Evolutionary conservation across 1,140 invertebrate species (phyloP), one percentile per base, ranked within the genome.

Genomic region (Cardiocondyla obscurior): DNA sequence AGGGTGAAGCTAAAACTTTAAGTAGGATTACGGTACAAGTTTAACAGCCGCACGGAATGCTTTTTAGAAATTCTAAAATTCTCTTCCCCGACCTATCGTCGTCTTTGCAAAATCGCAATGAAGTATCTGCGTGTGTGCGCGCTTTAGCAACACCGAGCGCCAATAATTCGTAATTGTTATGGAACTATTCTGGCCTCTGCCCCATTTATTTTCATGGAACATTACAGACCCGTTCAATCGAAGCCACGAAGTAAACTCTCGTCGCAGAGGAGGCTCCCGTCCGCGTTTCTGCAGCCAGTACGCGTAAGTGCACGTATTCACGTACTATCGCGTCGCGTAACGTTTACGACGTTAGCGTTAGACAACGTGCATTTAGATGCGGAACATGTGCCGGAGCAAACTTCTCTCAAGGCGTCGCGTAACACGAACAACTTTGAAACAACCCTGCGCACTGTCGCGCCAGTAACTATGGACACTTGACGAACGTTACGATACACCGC

Each of bases 321-420:
- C 55, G 14, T 46, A 14, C 19, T 16, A 28, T 76, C 72, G 8
- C 72, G 12, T 64, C 72, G 22, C 42, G 72, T 76, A 76, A 76
- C n/a, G 57, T 46, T 14, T 62, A 49, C 39, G 39, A 76, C 28
- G n/a, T 76, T 76, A 76, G 33, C 57, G 28, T 64, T 64, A 39
- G 12, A 76, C 28, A 30, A 60, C 16, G 72, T 12, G n/a, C 39
- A 64, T 76, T 60, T 76, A 36, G 72, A 64, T 76, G 57, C 55
- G 42, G 25, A 76, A 76, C 57, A 76, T 76, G 72, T 30, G 72
- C 51, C 51, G 42, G 19, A 30, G 70, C 57, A 76, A 76, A 76
- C 72, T 76, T 76, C 72, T 62, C 72, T 62, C 28, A 76, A 76
- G 72, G 72, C 57, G 39, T 64, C 28, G 28, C 10, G 57, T 14